These are phyloP conservation scores for Nyleta sp. DNA, from an alignment of 2,888 invertebrate species.

Conservation along the genomic window DNA sequence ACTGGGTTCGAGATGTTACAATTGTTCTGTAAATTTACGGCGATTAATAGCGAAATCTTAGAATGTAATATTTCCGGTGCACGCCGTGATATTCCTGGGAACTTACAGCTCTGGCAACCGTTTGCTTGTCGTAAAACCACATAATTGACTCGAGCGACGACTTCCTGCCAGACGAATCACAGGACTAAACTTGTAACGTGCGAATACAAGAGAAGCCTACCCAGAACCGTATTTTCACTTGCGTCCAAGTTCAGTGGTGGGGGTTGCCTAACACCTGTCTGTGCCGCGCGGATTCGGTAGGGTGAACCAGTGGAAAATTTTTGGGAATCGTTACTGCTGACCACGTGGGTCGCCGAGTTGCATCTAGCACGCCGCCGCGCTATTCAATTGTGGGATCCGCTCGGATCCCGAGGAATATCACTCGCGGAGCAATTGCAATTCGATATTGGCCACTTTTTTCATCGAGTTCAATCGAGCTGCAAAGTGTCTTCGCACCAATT, in stretches of 20 bases:
- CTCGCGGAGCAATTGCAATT: no score
- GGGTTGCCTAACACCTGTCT: constrained; percentile 28
- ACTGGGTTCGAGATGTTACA: no score
- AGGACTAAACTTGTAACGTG: constrained; percentile 12
- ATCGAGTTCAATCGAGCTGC: no score
- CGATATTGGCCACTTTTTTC: no score
- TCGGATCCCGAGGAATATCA: no score
- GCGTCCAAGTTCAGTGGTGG: constrained; percentile 25
- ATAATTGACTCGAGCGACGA: not conserved
- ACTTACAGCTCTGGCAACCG: constrained; percentile 32
- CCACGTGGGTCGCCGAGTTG: constrained; percentile 1
- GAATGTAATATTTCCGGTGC: no score
- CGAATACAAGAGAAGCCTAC: constrained; percentile 12
- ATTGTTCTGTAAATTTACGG: no score
- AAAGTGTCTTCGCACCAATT: no score
- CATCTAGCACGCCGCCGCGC: not conserved
- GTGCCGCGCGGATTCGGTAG: not conserved
- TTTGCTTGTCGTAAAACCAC: constrained; percentile 33
- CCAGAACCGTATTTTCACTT: constrained; percentile 24
- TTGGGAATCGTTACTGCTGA: not conserved
- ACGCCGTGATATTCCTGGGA: no score
- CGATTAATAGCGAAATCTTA: no score
- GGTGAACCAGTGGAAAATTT: constrained; percentile 24
- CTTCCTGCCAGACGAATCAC: constrained; percentile 4
- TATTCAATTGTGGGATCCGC: no score